These are phyloP conservation scores for Ceyx margarethae DNA, from an alignment of 2,113 vertebrate genomes.

Conservation along the genomic window DNA sequence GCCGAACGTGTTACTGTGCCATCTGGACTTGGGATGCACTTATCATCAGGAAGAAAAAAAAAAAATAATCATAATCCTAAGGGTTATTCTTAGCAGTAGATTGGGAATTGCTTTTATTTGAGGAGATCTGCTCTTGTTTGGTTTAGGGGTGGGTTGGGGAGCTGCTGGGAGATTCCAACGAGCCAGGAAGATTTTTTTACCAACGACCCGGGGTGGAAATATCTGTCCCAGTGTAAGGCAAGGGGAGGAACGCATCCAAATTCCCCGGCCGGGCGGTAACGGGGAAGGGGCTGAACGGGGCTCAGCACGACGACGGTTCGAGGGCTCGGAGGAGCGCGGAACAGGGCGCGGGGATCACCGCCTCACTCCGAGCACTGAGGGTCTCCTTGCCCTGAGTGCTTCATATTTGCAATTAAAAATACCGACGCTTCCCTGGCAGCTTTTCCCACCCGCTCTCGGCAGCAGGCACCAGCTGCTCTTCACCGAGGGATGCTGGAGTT, in stretches of 20 bases:
- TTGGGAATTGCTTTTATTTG: background rate
- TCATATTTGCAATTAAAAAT: background rate
- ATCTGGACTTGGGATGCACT: background rate
- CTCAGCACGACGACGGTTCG: no score
- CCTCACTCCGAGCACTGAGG: background rate
- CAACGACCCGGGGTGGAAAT: background rate
- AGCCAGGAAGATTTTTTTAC: background rate
- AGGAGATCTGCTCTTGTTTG: background rate
- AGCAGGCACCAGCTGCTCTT: conserved; percentile 9
- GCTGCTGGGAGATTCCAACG: background rate
- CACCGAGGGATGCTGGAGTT: background rate
- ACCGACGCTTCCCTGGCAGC: background rate
- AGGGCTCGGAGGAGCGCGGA: background rate
- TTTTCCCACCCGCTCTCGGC: background rate
- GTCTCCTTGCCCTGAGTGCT: background rate
- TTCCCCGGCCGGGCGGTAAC: accelerated
- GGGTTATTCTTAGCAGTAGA: background rate
- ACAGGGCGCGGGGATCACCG: accelerated
- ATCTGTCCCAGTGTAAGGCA: background rate
- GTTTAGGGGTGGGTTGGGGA: background rate
- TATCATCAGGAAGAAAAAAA: background rate
- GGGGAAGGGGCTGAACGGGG: background rate
- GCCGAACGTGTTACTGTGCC: background rate
- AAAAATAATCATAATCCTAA: background rate
- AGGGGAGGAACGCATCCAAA: background rate